A percentile compares a stretch with the other conserved stretches of the same genome.
These are phyloP conservation scores for Epizoanthus stellaris DNA, from an alignment of 92 coral and sea anemone species.

Conservation along the genomic window DNA sequence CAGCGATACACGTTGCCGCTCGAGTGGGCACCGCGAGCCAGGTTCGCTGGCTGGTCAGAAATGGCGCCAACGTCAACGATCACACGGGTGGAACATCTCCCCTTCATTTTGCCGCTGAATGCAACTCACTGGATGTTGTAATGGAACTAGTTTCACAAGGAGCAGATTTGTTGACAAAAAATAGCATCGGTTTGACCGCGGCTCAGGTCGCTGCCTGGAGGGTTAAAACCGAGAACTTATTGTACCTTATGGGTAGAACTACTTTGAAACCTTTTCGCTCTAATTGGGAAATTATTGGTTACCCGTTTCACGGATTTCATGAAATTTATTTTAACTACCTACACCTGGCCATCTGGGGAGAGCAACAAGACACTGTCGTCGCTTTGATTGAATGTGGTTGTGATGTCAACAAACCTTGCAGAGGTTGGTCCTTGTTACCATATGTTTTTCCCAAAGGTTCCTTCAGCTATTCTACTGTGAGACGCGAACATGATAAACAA, in stretches of 20 bases:
- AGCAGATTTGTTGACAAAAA: constrained; percentile 3
- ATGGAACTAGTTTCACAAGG: no score
- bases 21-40: no score
- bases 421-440: not conserved
- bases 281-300: not conserved
- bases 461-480: no score
- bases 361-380: constrained; percentile 19
- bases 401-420: not conserved
- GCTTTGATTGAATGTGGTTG: constrained; percentile 9
- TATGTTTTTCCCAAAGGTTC: no score
- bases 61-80: not conserved
- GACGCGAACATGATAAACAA: no score
- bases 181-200: constrained; percentile 5
- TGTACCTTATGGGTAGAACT: not conserved
- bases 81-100: not conserved
- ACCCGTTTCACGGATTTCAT: not conserved
- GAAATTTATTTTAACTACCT: constrained; percentile 32
- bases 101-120: constrained; percentile 21
- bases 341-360: constrained; percentile 23
- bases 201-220: no score
- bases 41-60: no score
- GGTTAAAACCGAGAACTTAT: no score
- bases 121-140: not conserved
- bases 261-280: constrained; percentile 9
- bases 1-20: not conserved